A percentile compares a stretch with the other conserved stretches of the same genome.
Evolutionary conservation across 2,113 vertebrate species (phyloP).

Genomic region (Epinephelus moara): DNA sequence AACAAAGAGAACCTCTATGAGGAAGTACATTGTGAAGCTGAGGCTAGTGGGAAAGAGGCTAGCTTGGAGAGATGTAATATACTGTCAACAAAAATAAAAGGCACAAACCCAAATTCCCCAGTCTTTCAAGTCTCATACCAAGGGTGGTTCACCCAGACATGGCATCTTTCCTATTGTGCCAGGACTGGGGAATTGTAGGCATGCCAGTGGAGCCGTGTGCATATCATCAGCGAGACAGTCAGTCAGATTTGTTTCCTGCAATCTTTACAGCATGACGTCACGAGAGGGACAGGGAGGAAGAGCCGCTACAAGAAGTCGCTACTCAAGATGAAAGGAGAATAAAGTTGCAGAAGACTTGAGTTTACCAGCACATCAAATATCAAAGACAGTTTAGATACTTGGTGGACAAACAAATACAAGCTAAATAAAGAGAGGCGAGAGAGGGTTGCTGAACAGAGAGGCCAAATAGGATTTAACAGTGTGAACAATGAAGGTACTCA

Average conservation of each 20-base stretch:
- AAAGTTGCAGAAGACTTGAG: neutral
- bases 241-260: neutral
- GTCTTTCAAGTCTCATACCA: neutral
- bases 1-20: neutral
- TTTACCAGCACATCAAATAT: neutral
- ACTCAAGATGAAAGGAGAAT: neutral
- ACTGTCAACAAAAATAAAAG: neutral
- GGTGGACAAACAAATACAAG: slow-evolving; percentile 6
- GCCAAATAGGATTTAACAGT: slow-evolving; percentile 24
- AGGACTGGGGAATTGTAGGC: neutral
- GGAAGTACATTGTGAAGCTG: neutral
- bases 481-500: slow-evolving; percentile 41
- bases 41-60: neutral
- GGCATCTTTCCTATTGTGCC: neutral
- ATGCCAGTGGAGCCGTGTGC: neutral
- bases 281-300: neutral
- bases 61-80: neutral
- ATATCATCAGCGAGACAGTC: neutral
- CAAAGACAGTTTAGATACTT: slow-evolving; percentile 1
- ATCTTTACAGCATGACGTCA: neutral
- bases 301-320: neutral
- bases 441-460: slow-evolving; percentile 16
- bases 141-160: neutral
- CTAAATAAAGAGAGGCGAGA: slow-evolving; percentile 9
- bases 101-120: neutral